Evolutionary conservation across 2,888 invertebrate species (phyloP).

Genomic region (Tachina grossa): DNA sequence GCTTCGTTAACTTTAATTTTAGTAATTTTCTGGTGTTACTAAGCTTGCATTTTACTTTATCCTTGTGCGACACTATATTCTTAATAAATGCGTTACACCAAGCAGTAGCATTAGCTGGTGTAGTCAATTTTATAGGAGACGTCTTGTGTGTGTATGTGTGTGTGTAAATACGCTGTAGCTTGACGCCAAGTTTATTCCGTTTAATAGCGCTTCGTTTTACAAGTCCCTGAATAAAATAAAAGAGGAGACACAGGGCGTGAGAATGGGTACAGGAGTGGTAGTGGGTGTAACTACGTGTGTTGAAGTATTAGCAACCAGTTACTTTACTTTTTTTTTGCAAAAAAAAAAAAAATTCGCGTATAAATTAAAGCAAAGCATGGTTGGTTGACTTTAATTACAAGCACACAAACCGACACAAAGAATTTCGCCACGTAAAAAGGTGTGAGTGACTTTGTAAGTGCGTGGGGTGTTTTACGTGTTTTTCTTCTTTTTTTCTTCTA

Average conservation of each 20-base stretch:
- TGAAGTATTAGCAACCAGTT: slow-evolving; percentile 24
- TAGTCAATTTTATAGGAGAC: slow-evolving; percentile 12
- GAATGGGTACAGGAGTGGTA: neutral
- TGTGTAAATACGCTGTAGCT: slow-evolving; percentile 46
- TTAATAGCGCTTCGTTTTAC: slow-evolving; percentile 63
- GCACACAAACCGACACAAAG: slow-evolving; percentile 32
- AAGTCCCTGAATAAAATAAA: slow-evolving; percentile 42
- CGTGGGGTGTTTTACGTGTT: slow-evolving; percentile 14
- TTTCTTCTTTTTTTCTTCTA: neutral
- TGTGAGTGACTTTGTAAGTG: slow-evolving; percentile 39
- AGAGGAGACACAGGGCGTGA: neutral
- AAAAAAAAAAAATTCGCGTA: slow-evolving; percentile 34
- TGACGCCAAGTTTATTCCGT: slow-evolving; percentile 60
- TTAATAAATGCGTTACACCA: slow-evolving; percentile 20
- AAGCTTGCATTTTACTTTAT: slow-evolving; percentile 19
- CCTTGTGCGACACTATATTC: neutral
- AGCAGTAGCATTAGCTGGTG: neutral
- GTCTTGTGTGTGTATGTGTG: slow-evolving; percentile 7
- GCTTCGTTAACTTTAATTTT: slow-evolving; percentile 80
- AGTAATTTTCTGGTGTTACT: slow-evolving; percentile 76
- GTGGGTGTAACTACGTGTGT: neutral
- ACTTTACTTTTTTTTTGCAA: slow-evolving; percentile 44
- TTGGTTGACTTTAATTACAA: slow-evolving; percentile 37
- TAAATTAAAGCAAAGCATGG: slow-evolving; percentile 52
- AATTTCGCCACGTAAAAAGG: slow-evolving; percentile 35